These are phyloP conservation scores for Rhyacichthys aspro DNA, from an alignment of 2,797 vertebrate species.

Conservation along the genomic window DNA sequence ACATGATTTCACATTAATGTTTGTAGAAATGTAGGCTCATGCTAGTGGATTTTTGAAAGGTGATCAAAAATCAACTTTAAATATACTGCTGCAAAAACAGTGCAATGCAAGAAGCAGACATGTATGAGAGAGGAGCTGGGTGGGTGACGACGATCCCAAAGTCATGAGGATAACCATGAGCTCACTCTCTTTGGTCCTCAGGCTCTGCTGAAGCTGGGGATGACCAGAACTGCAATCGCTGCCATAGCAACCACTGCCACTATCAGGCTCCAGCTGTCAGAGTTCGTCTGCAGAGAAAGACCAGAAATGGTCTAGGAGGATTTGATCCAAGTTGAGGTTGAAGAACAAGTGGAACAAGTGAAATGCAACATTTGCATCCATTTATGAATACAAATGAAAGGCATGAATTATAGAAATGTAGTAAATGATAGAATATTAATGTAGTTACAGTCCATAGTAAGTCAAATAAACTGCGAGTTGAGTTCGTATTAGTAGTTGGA, in stretches of 20 bases:
- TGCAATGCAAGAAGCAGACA: slow-evolving; percentile 34
- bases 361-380: not conserved
- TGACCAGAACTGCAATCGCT: slow-evolving; percentile 75
- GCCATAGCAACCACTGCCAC: slow-evolving; percentile 77
- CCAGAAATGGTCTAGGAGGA: not conserved
- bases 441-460: no score
- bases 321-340: no score
- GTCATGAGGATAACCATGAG: slow-evolving; percentile 26
- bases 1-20: not conserved
- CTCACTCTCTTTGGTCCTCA: slow-evolving; percentile 68
- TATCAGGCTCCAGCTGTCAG: slow-evolving; percentile 77
- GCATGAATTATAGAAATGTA: no score
- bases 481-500: not conserved
- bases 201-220: slow-evolving; percentile 74
- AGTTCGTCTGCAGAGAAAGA: slow-evolving; percentile 42
- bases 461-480: not conserved
- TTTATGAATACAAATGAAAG: not conserved
- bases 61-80: slow-evolving; percentile 1
- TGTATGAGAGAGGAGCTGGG: slow-evolving; percentile 32
- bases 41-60: slow-evolving; percentile 9
- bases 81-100: not conserved
- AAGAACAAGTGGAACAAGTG: no score
- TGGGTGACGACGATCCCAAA: slow-evolving; percentile 32
- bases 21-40: not conserved
- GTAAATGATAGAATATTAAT: no score